Evolutionary conservation across 2,113 vertebrate genomes (phyloP).

Genomic region (Jacana jacana): DNA sequence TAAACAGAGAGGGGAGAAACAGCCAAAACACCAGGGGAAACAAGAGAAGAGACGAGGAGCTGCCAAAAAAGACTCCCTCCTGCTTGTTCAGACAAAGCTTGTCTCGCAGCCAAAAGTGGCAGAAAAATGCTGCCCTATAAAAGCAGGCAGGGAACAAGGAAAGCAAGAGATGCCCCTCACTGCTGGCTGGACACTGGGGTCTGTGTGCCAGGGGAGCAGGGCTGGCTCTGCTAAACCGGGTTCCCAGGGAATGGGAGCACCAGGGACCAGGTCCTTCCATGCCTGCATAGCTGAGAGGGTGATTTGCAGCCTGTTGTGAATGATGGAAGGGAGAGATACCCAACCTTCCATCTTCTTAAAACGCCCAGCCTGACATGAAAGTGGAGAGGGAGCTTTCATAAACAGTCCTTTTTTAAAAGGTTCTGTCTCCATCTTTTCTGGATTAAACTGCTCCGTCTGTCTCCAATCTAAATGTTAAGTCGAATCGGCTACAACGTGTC

Average conservation of each 20-base stretch:
- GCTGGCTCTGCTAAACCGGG: background rate
- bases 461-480: background rate
- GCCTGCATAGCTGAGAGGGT: fast-evolving
- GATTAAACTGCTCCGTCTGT: background rate
- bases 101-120: background rate
- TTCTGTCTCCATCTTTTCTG: conserved; percentile 7
- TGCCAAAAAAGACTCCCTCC: background rate
- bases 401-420: background rate
- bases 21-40: conserved; percentile 52
- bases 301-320: background rate
- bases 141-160: background rate
- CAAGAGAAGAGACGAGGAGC: background rate
- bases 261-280: background rate
- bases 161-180: background rate
- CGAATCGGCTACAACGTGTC: fast-evolving
- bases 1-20: conserved; percentile 57
- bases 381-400: background rate
- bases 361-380: background rate
- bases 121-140: conserved; percentile 26
- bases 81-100: conserved; percentile 63
- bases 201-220: background rate
- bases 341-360: background rate
- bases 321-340: background rate
- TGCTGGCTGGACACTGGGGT: background rate
- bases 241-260: fast-evolving